phyloP scores from a whole-genome alignment of 2,888 invertebrate species.

The Idaea biselata region DNA sequence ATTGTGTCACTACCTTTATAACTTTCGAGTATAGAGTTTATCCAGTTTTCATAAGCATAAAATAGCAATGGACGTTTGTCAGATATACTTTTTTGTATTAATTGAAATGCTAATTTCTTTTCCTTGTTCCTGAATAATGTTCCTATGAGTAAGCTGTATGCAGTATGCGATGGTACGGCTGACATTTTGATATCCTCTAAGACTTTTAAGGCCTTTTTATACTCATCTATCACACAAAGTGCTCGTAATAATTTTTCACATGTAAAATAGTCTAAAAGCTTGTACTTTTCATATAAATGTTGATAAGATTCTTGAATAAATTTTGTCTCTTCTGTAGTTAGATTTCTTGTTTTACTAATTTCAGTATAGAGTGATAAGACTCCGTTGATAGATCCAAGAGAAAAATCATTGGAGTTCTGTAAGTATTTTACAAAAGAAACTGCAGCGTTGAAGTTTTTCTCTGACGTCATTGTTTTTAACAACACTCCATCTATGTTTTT shows the following conservation, averaged over 20 bases:
- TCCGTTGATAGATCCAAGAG: conserved; percentile 80
- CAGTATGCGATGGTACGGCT: conserved; percentile 60
- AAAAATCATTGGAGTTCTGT: conserved; percentile 67
- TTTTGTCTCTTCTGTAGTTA: conserved; percentile 69
- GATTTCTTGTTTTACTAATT: conserved; percentile 40
- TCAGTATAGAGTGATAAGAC: conserved; percentile 78
- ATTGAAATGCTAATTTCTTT: conserved; percentile 79
- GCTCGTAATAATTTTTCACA: conserved; percentile 82
- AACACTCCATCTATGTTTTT: conserved; percentile 82
- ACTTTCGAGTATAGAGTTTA: conserved; percentile 67
- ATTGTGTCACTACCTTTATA: conserved; percentile 55
- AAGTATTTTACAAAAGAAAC: conserved; percentile 82
- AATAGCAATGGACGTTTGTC: conserved; percentile 63
- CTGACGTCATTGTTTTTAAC: conserved; percentile 71
- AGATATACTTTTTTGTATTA: conserved; percentile 79
- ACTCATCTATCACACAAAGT: conserved; percentile 82
- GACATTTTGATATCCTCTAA: conserved; percentile 80
- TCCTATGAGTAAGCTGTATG: conserved; percentile 76
- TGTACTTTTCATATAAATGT: conserved; percentile 72
- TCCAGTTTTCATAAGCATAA: conserved; percentile 75
- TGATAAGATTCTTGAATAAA: conserved; percentile 78
- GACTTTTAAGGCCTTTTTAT: conserved; percentile 82
- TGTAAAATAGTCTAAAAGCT: conserved; percentile 81
- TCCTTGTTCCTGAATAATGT: conserved; percentile 82
- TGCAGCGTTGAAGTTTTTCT: conserved; percentile 70